Conservation (phyloP, 2,113 vertebrate genomes). For the Gavialis gangeticus region DNA sequence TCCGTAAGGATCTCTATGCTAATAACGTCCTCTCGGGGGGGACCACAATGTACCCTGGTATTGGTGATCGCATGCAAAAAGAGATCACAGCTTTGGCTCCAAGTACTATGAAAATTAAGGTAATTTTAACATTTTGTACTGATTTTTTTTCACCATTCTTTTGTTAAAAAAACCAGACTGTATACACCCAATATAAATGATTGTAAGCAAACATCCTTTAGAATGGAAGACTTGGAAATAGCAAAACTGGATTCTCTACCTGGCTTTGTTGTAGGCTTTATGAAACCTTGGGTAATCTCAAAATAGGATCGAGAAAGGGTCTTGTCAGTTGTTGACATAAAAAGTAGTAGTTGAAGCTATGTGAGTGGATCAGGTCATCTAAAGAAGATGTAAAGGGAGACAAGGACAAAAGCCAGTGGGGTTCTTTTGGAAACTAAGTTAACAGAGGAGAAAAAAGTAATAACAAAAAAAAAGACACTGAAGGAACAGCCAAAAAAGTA, state of each 20-base stretch:
- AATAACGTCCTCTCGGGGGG: constrained; percentile 88
- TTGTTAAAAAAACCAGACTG: neutral
- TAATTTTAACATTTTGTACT: constrained; percentile 77
- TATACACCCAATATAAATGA: neutral
- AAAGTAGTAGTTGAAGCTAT: neutral
- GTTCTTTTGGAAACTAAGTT: neutral
- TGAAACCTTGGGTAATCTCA: neutral
- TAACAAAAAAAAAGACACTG: neutral
- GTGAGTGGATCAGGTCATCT: neutral
- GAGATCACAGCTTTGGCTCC: constrained; percentile 86
- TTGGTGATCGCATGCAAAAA: constrained; percentile 88
- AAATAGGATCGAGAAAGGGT: neutral
- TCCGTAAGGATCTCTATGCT: constrained; percentile 87
- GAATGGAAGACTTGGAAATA: neutral
- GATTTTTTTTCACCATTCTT: neutral
- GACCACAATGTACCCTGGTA: constrained; percentile 86
- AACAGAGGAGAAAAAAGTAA: neutral
- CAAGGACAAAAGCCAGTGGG: neutral
- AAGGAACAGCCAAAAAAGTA: neutral
- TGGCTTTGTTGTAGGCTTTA: neutral
- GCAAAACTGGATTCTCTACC: neutral
- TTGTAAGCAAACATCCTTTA: neutral
- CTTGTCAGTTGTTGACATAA: neutral
- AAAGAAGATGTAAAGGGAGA: neutral
- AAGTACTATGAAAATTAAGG: constrained; percentile 90